Evolutionary conservation across 2,113 vertebrate genomes (phyloP).

Genomic region (Micronycteris hirsuta): DNA sequence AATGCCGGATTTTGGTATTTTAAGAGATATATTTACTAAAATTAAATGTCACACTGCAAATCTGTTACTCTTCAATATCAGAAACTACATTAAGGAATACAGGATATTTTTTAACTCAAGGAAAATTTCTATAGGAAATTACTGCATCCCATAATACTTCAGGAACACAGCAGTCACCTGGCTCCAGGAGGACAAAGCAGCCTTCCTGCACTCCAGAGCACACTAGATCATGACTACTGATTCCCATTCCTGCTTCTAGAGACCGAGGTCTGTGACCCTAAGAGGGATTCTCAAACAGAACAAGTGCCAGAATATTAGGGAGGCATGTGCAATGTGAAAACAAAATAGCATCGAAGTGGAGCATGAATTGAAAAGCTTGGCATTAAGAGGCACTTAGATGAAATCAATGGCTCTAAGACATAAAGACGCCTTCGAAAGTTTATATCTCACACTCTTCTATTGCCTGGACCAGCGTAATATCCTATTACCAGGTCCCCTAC

Average conservation of each 20-base stretch:
- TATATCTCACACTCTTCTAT: not conserved
- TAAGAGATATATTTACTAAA: conserved; percentile 67
- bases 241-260: not conserved
- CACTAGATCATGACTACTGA: not conserved
- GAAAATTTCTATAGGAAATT: conserved; percentile 11
- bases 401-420: not conserved
- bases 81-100: conserved; percentile 21
- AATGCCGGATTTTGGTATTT: conserved; percentile 64
- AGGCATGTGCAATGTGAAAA: not conserved
- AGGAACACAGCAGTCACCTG: not conserved
- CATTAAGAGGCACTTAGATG: not conserved
- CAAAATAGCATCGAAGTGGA: not conserved
- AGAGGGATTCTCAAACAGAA: not conserved
- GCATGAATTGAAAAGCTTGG: not conserved
- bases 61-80: conserved; percentile 62
- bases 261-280: not conserved
- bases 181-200: not conserved
- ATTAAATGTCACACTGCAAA: conserved; percentile 64
- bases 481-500: not conserved
- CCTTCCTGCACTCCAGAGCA: not conserved
- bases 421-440: not conserved
- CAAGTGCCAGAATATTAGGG: not conserved
- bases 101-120: conserved; percentile 8
- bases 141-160: not conserved
- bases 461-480: not conserved